Conservation (phyloP, 2,888 invertebrate species). For the Ochlodes sylvanus region DNA sequence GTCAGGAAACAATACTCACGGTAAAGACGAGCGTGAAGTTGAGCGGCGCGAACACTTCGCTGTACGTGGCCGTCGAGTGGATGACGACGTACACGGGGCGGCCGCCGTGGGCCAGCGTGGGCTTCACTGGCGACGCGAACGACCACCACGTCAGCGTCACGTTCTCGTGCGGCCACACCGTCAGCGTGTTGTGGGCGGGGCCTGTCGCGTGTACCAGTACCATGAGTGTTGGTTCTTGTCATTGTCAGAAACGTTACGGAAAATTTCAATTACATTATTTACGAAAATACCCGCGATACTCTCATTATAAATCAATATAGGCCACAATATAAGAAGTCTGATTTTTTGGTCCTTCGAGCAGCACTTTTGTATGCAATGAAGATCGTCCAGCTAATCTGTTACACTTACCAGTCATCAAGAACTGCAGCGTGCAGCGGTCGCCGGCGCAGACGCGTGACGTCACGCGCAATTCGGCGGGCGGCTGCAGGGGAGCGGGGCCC, state of each 20-base stretch:
- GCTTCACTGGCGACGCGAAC: conserved; percentile 45
- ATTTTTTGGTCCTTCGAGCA: no score
- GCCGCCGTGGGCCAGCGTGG: conserved; percentile 42
- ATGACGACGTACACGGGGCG: conserved; percentile 63
- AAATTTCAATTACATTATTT: no score
- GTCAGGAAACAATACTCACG: conserved; percentile 51
- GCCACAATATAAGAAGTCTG: no score
- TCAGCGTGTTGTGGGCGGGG: conserved; percentile 63
- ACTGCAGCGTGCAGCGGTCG: conserved; percentile 55
- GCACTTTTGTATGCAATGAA: no score
- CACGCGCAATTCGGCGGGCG: conserved; percentile 46
- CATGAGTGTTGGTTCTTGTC: no score
- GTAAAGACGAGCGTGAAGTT: conserved; percentile 53
- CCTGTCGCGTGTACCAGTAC: conserved; percentile 50
- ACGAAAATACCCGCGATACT: no score
- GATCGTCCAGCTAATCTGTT: no score
- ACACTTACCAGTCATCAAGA: conserved; percentile 57
- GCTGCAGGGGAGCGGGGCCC: conserved; percentile 56
- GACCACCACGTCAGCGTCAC: conserved; percentile 59
- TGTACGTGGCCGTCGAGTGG: conserved; percentile 60
- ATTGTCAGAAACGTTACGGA: no score
- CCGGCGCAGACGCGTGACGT: conserved; percentile 49
- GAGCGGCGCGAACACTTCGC: conserved; percentile 44
- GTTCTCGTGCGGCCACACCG: conserved; percentile 56
- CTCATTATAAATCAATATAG: no score